Base-by-base conservation (phyloP, 2,888 invertebrate species). In the Drosophila antonietae region DNA sequence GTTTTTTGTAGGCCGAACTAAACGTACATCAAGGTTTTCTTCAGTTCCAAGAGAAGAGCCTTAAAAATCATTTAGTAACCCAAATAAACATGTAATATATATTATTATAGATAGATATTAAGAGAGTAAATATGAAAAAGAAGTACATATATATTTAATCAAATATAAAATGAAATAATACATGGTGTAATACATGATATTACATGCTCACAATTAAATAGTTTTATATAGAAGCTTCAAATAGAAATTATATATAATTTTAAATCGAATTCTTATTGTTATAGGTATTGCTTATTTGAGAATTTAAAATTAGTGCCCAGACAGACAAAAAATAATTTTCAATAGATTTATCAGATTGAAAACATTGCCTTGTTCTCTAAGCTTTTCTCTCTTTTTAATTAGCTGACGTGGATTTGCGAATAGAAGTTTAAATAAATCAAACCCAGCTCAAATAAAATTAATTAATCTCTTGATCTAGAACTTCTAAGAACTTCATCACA, bases 401-500 rank as follows among this genome's bases (percentile, higher is more conserved):
- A 10, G 8, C 5, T 20, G 0, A 2, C 31, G 3, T 14, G 3
- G 4, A 8, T 31, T 53, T 49, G 41, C 2, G 15, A 7, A 47
- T 28, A 12, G 6, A 15, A 44, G 28, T 58, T 51, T 23, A 37
- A 46, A 68, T 31, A 44, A 20, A 35, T 5, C 9, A 46, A 47
- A 49, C 15, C 31, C 8, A 23, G 20, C 60, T 74, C 15, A 23
- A 46, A 68, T 61, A 20, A 20, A 33, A 43, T 52, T 37, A 52
- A 12, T 14, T n/a, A 49, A 46, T 46, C 5, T 57, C 8, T 37
- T 43, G 1, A 44, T 31, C 18, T 3, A 33, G 1, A 7, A 39
- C n/a, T 75, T 69, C 61, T 51, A 52, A 46, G 67, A 67, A 59
- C 18, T 47, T 55, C 6, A 39, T 9, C 5, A 6, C 23, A 37